A percentile compares a stretch with the other conserved stretches of the same genome.
These are phyloP conservation scores for Cyclophora punctaria DNA, from an alignment of 2,888 invertebrate species.

Conservation along the genomic window DNA sequence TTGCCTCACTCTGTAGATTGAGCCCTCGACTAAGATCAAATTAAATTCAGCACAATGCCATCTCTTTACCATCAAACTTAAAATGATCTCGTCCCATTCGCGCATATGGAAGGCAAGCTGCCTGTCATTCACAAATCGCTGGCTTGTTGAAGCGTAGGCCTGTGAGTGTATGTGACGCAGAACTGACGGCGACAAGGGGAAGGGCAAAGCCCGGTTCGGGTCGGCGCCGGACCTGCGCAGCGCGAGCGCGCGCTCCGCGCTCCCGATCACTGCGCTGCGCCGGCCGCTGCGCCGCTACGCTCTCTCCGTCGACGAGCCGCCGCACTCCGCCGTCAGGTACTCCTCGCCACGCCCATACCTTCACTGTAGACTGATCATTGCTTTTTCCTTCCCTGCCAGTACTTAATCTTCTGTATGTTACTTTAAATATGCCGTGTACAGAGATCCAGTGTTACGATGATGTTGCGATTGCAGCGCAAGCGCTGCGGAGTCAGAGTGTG, in stretches of 20 bases:
- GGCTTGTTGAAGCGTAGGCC: slow-evolving; percentile 28
- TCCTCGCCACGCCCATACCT: slow-evolving; percentile 6
- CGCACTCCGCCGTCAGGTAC: slow-evolving; percentile 66
- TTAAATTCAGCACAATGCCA: no score
- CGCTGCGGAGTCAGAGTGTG: slow-evolving; percentile 67
- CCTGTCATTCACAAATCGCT: slow-evolving; percentile 16
- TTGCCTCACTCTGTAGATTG: no score
- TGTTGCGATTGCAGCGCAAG: slow-evolving; percentile 41
- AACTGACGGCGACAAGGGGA: slow-evolving; percentile 41
- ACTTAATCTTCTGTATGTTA: no score
- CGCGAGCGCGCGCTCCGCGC: slow-evolving; percentile 46
- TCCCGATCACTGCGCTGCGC: slow-evolving; percentile 55
- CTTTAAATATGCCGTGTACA: not conserved
- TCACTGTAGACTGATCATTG: no score
- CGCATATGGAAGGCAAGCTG: slow-evolving; percentile 6
- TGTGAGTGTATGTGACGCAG: slow-evolving; percentile 49
- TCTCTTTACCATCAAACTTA: no score
- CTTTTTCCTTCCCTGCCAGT: slow-evolving; percentile 8
- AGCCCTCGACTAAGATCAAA: no score
- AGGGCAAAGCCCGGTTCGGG: slow-evolving; percentile 66
- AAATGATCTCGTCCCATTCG: no score
- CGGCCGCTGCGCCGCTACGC: slow-evolving; percentile 83
- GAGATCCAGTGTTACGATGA: not conserved
- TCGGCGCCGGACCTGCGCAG: slow-evolving; percentile 76
- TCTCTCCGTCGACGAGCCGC: slow-evolving; percentile 86